Percentiles rank a stretch among this genome's conserved stretches.
Conservation (phyloP, 2,113 vertebrate genomes). For the Nycticebus coucang region DNA sequence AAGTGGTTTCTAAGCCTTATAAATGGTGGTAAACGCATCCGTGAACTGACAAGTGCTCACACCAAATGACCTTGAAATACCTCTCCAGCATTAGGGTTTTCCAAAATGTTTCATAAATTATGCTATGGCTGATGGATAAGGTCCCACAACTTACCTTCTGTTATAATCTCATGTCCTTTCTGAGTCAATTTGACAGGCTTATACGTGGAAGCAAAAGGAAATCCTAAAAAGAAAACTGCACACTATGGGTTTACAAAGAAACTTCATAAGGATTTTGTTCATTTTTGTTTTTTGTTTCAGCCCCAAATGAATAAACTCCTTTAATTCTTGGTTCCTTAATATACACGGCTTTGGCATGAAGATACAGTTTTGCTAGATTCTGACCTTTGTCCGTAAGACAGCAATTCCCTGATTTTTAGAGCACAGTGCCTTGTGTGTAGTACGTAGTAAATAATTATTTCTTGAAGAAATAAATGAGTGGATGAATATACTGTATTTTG, state of each 20-base stretch:
- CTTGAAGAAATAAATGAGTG: background rate
- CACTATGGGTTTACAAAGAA: constrained; percentile 1
- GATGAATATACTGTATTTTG: background rate
- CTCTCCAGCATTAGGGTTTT: background rate
- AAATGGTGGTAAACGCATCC: background rate
- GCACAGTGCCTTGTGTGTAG: background rate
- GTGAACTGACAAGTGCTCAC: background rate
- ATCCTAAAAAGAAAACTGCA: background rate
- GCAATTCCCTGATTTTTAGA: background rate
- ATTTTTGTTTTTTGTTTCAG: background rate
- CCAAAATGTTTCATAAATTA: background rate
- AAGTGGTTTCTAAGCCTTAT: constrained; percentile 24
- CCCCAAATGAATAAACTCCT: background rate
- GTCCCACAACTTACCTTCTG: background rate
- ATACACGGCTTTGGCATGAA: background rate
- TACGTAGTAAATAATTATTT: background rate
- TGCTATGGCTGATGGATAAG: background rate
- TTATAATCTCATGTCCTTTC: background rate
- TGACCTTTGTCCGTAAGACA: background rate
- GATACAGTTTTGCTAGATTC: background rate
- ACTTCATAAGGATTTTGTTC: background rate
- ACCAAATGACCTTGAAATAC: background rate
- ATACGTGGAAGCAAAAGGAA: constrained; percentile 11
- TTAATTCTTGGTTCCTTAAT: background rate
- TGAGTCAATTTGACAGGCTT: background rate